Evolutionary conservation across 2,113 vertebrate genomes (phyloP).

Genomic region (Stegostoma tigrinum): DNA sequence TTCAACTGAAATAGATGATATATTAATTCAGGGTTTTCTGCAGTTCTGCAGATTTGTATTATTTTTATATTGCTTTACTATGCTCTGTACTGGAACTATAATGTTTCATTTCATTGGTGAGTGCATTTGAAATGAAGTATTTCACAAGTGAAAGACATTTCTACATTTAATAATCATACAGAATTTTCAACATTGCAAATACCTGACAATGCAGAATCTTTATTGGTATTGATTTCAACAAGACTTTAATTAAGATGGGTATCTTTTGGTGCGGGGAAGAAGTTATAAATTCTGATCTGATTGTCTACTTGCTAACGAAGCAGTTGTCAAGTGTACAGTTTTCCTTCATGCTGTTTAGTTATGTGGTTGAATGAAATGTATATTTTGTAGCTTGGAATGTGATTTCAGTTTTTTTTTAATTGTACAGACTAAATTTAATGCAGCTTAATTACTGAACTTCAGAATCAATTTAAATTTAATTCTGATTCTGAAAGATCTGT

Average conservation of each 20-base stretch:
- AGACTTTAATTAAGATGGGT: not conserved
- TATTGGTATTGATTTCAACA: not conserved
- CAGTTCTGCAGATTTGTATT: not conserved
- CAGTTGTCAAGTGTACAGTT: not conserved
- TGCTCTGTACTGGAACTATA: not conserved
- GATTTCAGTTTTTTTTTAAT: not conserved
- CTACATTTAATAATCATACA: not conserved
- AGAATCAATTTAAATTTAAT: not conserved
- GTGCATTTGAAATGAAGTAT: not conserved
- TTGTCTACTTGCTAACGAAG: not conserved
- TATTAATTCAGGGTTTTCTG: not conserved
- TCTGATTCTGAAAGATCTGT: not conserved
- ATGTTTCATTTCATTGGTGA: not conserved
- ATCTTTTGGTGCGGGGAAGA: not conserved
- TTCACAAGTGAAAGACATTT: not conserved
- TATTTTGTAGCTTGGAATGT: not conserved
- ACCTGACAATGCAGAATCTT: not conserved
- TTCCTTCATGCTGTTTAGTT: not conserved
- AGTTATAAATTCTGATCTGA: not conserved
- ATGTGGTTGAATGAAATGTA: not conserved
- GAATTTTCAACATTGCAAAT: not conserved
- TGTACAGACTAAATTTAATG: not conserved
- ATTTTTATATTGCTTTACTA: not conserved
- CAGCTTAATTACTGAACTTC: not conserved
- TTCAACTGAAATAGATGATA: not conserved